Percentiles rank a stretch among this genome's conserved stretches.
These are phyloP conservation scores for Brachypodius melanocephalos DNA, from an alignment of 2,113 vertebrate genomes.

Conservation along the genomic window DNA sequence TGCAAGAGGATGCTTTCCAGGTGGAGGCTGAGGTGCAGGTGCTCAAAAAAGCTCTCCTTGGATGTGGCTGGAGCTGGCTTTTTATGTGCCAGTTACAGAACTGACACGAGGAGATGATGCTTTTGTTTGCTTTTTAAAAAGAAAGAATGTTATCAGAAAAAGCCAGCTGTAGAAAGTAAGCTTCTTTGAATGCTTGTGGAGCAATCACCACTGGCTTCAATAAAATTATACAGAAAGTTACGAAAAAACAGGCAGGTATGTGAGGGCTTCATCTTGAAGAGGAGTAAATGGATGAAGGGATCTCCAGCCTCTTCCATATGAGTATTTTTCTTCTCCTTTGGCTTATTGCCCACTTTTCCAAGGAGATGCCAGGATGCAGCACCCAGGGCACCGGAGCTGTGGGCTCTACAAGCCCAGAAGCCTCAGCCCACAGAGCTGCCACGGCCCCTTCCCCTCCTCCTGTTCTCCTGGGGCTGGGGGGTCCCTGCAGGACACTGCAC, in stretches of 20 bases:
- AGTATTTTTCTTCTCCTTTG: not conserved
- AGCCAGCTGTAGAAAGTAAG: not conserved
- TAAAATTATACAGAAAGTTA: not conserved
- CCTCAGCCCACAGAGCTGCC: not conserved
- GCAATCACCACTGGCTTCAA: not conserved
- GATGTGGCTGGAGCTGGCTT: not conserved
- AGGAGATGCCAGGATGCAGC: not conserved
- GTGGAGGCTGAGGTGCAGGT: not conserved
- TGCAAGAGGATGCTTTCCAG: not conserved
- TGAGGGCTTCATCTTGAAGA: not conserved
- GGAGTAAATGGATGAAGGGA: not conserved
- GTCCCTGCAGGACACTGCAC: not conserved
- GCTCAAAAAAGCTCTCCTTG: not conserved
- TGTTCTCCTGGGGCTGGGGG: rapidly evolving
- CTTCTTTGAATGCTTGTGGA: not conserved
- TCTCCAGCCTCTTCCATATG: not conserved
- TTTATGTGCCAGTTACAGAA: not conserved
- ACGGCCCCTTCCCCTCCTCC: not conserved
- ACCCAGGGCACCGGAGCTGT: not conserved
- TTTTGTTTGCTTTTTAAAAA: not conserved
- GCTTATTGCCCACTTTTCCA: not conserved
- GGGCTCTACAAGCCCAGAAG: not conserved
- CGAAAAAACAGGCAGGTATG: not conserved
- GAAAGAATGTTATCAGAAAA: not conserved
- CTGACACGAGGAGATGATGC: not conserved